Evolutionary conservation across 2,797 vertebrate genomes (phyloP).

Genomic region (Alfaro cultratus): DNA sequence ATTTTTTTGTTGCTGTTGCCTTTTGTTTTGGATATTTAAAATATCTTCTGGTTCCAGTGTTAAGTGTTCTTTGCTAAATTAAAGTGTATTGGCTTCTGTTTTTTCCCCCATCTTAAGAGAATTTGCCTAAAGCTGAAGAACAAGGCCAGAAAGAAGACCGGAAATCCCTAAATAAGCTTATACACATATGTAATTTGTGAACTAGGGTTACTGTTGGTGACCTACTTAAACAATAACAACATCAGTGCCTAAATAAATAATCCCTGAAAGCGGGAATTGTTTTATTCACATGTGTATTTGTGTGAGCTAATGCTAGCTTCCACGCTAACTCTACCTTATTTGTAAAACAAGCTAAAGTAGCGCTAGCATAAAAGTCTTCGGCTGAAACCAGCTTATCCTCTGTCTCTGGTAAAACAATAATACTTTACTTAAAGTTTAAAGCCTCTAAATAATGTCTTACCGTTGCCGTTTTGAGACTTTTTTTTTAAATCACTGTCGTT

Average conservation of each 20-base stretch:
- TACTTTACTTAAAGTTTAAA: background rate
- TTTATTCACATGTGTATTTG: conserved; percentile 52
- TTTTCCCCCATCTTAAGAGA: background rate
- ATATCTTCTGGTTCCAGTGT: too few species aligned
- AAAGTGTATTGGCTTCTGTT: too few species aligned
- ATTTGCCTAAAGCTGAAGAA: background rate
- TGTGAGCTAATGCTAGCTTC: conserved; percentile 25
- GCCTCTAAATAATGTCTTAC: background rate
- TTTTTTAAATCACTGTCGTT: conserved; percentile 36
- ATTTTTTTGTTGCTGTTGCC: background rate
- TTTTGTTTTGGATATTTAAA: too few species aligned
- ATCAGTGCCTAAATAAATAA: rapidly evolving
- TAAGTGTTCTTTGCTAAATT: too few species aligned
- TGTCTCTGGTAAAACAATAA: rapidly evolving
- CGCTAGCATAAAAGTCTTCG: background rate
- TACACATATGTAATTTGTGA: rapidly evolving
- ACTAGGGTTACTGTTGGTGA: rapidly evolving
- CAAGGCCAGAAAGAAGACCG: background rate
- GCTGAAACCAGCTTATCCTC: background rate
- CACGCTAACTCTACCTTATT: background rate
- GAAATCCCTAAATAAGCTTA: background rate
- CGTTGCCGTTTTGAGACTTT: conserved; percentile 11
- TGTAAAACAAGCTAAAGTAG: background rate
- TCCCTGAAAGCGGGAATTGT: background rate
- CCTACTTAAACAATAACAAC: background rate